Base-by-base conservation (phyloP, 1,140 invertebrate genomes). In the Rhyacophila brunnea region DNA sequence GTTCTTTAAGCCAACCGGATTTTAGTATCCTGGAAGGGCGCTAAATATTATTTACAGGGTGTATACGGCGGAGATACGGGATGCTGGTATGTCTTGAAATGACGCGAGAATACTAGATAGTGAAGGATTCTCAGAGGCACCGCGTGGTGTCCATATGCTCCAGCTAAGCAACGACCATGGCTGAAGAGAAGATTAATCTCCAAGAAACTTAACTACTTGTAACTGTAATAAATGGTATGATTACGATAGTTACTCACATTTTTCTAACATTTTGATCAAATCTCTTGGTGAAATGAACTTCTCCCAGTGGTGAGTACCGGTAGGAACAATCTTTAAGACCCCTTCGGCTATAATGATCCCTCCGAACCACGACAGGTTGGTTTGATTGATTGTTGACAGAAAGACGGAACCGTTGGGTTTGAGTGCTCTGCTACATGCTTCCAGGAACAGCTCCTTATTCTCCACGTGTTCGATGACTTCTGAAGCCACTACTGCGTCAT, bases 391-490 rank as follows among this genome's bases (percentile, higher is more conserved):
- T 1, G 91, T 93, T 20, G 91, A 92, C 28, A 93, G 71, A 73
- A 93, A 91, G 35, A 93, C 69, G 1, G 86, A 89, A 17, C 90
- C 90, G 19, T 83, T 83, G 23, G 87, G 85, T 80, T 87, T 88
- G 7, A 90, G 67, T 4, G 85, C 67, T 35, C 80, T 68, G 38
- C 78, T 72, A 66, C 86, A 88, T 51, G 71, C 67, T 14, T 80
- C 69, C 17, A 94, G 63, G 77, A 94, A 94, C 1, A 77, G 65
- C 38, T 83, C 73, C 23, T 82, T 74, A 68, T 90, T 75, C 15
- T 79, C 68, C 0, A 94, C 86, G 75, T 95, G 92, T 71, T 95
- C 92, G 20, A 93, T 68, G 7, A 94, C 82, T 80, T 93, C 89
- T 23, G 88, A 89, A n/a, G 80, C 80, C n/a, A 91, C 78, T 19